Evolutionary conservation across 2,888 invertebrate genomes (phyloP).

Genomic region (Mechanitis messenoides): DNA sequence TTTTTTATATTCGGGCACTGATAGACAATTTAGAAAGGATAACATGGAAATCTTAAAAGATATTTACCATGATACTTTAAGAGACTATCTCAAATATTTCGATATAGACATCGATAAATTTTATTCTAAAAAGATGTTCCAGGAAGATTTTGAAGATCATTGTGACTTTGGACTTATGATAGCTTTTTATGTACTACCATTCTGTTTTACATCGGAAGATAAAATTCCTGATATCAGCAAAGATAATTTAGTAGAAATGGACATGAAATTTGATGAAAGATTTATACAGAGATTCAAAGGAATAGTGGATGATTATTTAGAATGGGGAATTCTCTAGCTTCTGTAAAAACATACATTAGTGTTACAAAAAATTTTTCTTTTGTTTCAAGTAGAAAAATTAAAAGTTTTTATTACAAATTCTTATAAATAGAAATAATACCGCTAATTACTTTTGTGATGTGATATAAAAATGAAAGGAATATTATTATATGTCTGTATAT

Average conservation of each 20-base stretch:
- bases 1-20: background rate
- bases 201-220: constrained; percentile 1
- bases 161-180: background rate
- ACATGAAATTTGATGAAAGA: background rate
- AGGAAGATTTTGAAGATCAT: constrained; percentile 4
- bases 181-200: background rate
- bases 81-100: background rate
- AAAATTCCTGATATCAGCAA: background rate
- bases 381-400: too few relatives aligned
- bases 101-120: background rate
- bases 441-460: too few relatives aligned
- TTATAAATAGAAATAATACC: too few relatives aligned
- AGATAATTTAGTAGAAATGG: background rate
- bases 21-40: background rate
- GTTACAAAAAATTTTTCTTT: too few relatives aligned
- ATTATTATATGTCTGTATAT: too few relatives aligned
- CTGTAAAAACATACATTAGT: too few relatives aligned
- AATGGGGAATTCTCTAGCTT: constrained; percentile 6
- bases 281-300: constrained; percentile 2
- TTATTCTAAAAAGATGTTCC: constrained; percentile 3
- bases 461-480: too few relatives aligned
- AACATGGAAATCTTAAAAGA: constrained; percentile 1
- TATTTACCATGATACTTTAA: constrained; percentile 3
- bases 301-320: background rate
- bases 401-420: too few relatives aligned